Percentiles rank a stretch among this genome's conserved stretches.
phyloP scores from a whole-genome alignment of 2,888 invertebrate genomes.

The Marronus borbonicus region DNA sequence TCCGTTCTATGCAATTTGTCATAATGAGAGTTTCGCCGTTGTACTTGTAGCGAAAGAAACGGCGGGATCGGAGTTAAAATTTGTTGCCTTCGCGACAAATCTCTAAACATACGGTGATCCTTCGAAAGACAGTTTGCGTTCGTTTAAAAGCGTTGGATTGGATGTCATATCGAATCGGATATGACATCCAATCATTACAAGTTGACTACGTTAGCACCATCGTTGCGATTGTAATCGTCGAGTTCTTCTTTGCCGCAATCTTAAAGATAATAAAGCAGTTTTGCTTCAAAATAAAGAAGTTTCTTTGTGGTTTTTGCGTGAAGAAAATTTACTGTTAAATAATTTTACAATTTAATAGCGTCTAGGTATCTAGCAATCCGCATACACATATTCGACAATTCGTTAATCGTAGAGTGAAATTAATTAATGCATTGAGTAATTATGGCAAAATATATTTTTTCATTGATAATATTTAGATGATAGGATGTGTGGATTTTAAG shows the following conservation, averaged over 20 bases:
- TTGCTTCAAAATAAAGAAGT: neutral
- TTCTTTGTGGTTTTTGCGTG: neutral
- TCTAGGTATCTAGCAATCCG: neutral
- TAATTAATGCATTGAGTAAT: too few relatives aligned
- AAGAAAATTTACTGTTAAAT: neutral
- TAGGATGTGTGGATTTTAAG: too few relatives aligned
- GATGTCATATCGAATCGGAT: conserved; percentile 20
- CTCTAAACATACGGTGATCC: neutral
- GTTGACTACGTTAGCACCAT: neutral
- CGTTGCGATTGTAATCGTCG: conserved; percentile 1
- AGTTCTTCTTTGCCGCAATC: neutral
- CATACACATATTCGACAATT: too few relatives aligned
- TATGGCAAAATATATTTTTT: too few relatives aligned
- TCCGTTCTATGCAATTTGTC: conserved; percentile 56
- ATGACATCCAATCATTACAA: conserved; percentile 32
- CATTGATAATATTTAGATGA: too few relatives aligned
- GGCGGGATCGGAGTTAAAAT: conserved; percentile 8
- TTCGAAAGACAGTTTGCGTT: neutral
- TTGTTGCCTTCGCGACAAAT: neutral
- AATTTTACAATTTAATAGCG: neutral
- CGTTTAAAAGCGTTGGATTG: neutral
- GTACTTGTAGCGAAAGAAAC: conserved; percentile 3
- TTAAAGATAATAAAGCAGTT: conserved; percentile 33
- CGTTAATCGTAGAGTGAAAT: too few relatives aligned
- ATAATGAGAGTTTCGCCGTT: conserved; percentile 50